Base-by-base conservation (phyloP, 2,888 invertebrate species). In the Agriopis leucophaearia region DNA sequence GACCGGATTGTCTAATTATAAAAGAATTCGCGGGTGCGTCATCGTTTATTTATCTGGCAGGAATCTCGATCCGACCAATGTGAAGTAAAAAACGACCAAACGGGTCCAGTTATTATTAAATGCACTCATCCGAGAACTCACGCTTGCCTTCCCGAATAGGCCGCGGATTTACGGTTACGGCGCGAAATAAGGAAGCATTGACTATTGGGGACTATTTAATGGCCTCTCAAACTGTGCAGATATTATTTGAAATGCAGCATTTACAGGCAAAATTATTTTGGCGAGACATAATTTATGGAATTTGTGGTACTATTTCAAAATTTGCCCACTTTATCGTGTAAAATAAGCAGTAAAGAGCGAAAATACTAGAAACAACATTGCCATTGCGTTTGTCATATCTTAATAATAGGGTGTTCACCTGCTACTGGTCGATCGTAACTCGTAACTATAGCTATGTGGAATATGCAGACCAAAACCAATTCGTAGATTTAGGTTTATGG, bases 11-110 rank as follows among this genome's bases (percentile, higher is more conserved):
- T 78, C 81, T 84, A 82, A 84, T 84, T 84, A 83, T 79, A 82
- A 81, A 84, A 79, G 83, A 83, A 84, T 84, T 81, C 77, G 76
- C 76, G 60, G 69, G 73, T 81, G 83, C 76, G 81, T 84, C 84
- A 84, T 83, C 70, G 76, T 82, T 80, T 79, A 81, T 79, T 78
- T 79, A 83, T 80, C 79, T 76, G 78, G 70, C 74, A 64, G 72
- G 78, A 78, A 83, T 82, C 83, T 78, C 70, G 73, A 73, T 69
- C 69, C 74, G 35, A 62, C 69, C 76, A 74, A 75, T 73, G 72
- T 70, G 66, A 64, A 73, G 71, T 79, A 81, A 78, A 78, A 79
- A 74, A 69, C 60, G 70, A 69, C 58, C 50, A 68, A 70, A 61
- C 54, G 54, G 40, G 35, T 55, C 51, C 60, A 56, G 70, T 77